Percentiles rank a stretch among this genome's conserved stretches.
These are phyloP conservation scores for Urosaurus nigricauda DNA, from an alignment of 2,797 vertebrate species.

Conservation along the genomic window DNA sequence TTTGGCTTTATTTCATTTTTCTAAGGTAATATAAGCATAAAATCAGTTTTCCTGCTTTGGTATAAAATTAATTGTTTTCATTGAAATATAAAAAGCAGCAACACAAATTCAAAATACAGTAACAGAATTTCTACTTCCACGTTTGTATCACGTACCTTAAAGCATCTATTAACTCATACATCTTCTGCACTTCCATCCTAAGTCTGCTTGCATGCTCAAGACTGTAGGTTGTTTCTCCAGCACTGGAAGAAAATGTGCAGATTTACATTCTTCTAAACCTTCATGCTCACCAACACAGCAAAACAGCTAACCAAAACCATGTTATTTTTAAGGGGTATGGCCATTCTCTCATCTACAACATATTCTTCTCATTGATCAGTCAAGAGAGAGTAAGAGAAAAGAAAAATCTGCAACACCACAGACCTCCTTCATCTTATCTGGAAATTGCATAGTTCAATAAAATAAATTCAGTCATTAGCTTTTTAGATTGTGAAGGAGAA, in stretches of 20 bases:
- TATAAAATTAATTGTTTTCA: neutral
- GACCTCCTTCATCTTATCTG: neutral
- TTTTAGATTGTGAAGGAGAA: neutral
- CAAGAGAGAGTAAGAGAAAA: neutral
- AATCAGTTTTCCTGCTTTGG: neutral
- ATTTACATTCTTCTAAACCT: neutral
- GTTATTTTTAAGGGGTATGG: neutral
- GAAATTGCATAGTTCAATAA: constrained; percentile 14
- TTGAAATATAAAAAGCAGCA: neutral
- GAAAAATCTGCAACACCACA: neutral
- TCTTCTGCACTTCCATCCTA: constrained; percentile 94
- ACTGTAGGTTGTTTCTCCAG: constrained; percentile 92
- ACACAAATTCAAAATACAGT: neutral
- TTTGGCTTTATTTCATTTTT: neutral
- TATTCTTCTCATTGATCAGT: constrained; percentile 11
- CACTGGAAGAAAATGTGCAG: constrained; percentile 79
- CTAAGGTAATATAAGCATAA: neutral
- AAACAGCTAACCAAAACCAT: too few relatives aligned
- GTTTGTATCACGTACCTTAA: constrained; percentile 85
- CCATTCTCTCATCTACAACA: constrained; percentile 38
- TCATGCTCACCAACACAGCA: neutral
- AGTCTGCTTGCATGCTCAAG: constrained; percentile 91
- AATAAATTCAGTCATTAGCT: neutral
- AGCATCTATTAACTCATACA: constrained; percentile 96
- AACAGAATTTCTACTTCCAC: neutral